phyloP scores from a whole-genome alignment of 2,113 vertebrate genomes.

The Apodemus sylvaticus region DNA sequence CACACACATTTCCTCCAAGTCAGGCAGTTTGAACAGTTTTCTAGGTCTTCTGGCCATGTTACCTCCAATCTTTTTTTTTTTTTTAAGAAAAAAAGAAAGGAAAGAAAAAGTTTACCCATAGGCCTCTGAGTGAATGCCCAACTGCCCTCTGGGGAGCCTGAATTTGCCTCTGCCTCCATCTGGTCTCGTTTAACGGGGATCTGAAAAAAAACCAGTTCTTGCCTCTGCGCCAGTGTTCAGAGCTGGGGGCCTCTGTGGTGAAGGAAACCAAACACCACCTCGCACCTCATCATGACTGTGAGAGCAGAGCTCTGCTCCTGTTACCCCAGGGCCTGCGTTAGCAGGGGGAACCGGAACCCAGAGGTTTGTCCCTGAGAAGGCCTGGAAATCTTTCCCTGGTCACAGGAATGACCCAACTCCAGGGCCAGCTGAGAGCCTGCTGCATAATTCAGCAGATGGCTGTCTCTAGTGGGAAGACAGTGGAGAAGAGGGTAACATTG shows the following conservation, averaged over 20 bases:
- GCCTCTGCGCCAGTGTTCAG: conserved; percentile 59
- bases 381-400: conserved; percentile 41
- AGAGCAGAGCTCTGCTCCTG: conserved; percentile 43
- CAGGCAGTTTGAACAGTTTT: conserved; percentile 40
- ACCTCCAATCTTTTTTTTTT: conserved; percentile 5
- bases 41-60: conserved; percentile 61
- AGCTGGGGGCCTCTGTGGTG: conserved; percentile 54
- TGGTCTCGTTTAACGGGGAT: conserved; percentile 77
- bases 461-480: conserved; percentile 76
- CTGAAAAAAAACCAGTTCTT: conserved; percentile 71
- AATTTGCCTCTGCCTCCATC: conserved; percentile 77
- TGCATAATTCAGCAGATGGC: conserved; percentile 69
- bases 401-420: conserved; percentile 39
- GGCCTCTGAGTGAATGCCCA: conserved; percentile 70
- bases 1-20: conserved; percentile 19
- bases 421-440: conserved; percentile 50
- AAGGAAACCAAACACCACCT: conserved; percentile 70
- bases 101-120: conserved; percentile 65
- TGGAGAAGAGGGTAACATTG: conserved; percentile 65
- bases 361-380: conserved; percentile 17
- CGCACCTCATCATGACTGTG: conserved; percentile 69
- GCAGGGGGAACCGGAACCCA: conserved; percentile 42
- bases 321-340: conserved; percentile 9
- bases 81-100: background rate
- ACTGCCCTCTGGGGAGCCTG: conserved; percentile 73